Percentiles rank a stretch among this genome's conserved stretches.
phyloP scores from a whole-genome alignment of 2,113 vertebrate genomes.

The Oenanthe oenanthe region DNA sequence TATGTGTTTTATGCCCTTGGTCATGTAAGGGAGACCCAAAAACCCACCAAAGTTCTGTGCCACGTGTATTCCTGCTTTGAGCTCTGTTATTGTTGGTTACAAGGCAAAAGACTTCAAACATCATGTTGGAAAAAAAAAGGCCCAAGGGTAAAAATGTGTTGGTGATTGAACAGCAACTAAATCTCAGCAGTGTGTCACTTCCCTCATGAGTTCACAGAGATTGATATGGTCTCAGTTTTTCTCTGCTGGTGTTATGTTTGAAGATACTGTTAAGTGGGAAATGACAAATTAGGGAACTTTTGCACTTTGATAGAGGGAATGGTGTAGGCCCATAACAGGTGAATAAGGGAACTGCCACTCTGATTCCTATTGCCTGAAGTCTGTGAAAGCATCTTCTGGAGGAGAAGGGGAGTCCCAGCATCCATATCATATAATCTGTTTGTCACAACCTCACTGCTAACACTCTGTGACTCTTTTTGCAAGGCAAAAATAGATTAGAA shows the following conservation, averaged over 20 bases:
- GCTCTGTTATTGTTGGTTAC: not conserved
- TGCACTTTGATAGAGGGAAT: not conserved
- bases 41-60: not conserved
- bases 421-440: not conserved
- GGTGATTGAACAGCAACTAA: not conserved
- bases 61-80: not conserved
- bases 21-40: not conserved
- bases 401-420: not conserved
- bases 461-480: not conserved
- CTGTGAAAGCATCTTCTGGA: not conserved
- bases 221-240: not conserved
- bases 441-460: not conserved
- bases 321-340: not conserved
- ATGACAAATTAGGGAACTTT: not conserved
- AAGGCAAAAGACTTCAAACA: conserved; percentile 4
- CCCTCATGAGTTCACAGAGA: not conserved
- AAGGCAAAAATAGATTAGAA: not conserved
- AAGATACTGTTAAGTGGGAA: not conserved
- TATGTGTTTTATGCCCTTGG: not conserved
- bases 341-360: not conserved
- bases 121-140: not conserved
- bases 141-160: not conserved
- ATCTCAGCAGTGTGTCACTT: not conserved
- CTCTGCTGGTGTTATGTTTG: not conserved
- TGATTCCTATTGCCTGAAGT: not conserved